Base-by-base conservation (phyloP, 2,113 vertebrate genomes). In the Willisornis vidua region DNA sequence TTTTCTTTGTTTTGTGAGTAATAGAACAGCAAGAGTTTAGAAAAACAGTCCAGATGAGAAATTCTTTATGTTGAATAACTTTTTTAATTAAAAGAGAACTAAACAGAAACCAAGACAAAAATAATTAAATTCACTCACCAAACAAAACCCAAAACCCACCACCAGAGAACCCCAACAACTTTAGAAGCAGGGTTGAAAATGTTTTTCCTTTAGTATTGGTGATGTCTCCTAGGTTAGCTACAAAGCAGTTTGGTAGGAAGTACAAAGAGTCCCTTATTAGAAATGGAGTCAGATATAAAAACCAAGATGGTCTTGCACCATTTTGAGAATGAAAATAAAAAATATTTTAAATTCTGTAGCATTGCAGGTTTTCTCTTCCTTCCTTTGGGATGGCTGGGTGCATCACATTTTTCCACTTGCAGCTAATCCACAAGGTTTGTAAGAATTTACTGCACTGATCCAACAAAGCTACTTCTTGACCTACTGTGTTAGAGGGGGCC, bases 301-400 rank as follows among this genome's bases (percentile, higher is more conserved):
- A 39, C 1, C 25, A 17, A 0, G 1, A 2, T 3, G 16, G 18
- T 83, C 24, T 93, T 59, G 29, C n/a, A 48, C n/a, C 10, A 1
- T 48, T 83, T n/a, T 67, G 48, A 83, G 33, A 61, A 55, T 11
- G 3, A 80, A 74, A 71, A 78, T 1, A 46, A 77, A 20, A 18
- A 70, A 23, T 24, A 41, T 39, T 59, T 78, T 14, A 35, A 57
- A 57, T 78, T 65, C 52, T 58, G 12, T 26, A 68, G 35, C 2
- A 6, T n/a, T n/a, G 7, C 2, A 43, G 1, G 52, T 48, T 81
- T 61, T 52, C 28, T 66, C 58, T 66, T 29, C 10, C n/a, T 74
- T 75, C 25, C 12, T n/a, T 19, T 77, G 4, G 3, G 29, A 31
- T 2, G 0, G 4, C 41, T 35, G 14, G 24, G 16, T 57, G 35